Evolutionary conservation across 1,140 invertebrate species (phyloP).

Genomic region (Mizuhopecten yessoensis): DNA sequence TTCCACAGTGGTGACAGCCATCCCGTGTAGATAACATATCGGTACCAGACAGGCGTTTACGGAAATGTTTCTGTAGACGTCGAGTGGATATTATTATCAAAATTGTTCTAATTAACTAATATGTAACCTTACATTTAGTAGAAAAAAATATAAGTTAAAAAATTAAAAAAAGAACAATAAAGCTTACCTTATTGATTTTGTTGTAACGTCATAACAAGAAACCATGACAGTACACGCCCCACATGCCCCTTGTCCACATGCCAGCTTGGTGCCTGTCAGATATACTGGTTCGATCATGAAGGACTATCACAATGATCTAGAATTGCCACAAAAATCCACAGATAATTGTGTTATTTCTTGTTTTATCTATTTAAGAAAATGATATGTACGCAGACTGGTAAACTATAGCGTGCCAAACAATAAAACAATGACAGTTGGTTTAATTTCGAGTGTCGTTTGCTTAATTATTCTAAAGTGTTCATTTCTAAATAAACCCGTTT

Average conservation of each 20-base stretch:
- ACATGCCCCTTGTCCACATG: constrained; percentile 97
- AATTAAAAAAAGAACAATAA: too few species aligned
- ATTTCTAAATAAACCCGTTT: neutral
- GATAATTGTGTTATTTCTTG: too few species aligned
- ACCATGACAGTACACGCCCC: constrained; percentile 97
- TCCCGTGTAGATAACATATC: constrained; percentile 88
- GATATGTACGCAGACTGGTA: neutral
- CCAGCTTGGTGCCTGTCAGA: constrained; percentile 94
- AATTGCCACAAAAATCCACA: too few species aligned
- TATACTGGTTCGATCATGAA: constrained; percentile 85
- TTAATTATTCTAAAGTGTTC: neutral
- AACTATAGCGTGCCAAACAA: too few species aligned
- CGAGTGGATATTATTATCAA: neutral
- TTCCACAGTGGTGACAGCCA: constrained; percentile 91
- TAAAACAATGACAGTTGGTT: too few species aligned
- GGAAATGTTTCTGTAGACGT: constrained; percentile 86
- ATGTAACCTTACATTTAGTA: too few species aligned
- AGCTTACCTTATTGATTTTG: constrained; percentile 58
- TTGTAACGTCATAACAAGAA: constrained; percentile 87
- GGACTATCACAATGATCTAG: constrained; percentile 61
- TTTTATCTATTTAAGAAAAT: too few species aligned
- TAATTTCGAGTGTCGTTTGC: too few species aligned
- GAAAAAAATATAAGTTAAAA: too few species aligned
- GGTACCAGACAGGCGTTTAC: constrained; percentile 90
- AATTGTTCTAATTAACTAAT: too few species aligned